Evolutionary conservation across 2,888 invertebrate genomes (phyloP), one percentile per base, ranked within the genome.

Genomic region (Acholoe squamosa): DNA sequence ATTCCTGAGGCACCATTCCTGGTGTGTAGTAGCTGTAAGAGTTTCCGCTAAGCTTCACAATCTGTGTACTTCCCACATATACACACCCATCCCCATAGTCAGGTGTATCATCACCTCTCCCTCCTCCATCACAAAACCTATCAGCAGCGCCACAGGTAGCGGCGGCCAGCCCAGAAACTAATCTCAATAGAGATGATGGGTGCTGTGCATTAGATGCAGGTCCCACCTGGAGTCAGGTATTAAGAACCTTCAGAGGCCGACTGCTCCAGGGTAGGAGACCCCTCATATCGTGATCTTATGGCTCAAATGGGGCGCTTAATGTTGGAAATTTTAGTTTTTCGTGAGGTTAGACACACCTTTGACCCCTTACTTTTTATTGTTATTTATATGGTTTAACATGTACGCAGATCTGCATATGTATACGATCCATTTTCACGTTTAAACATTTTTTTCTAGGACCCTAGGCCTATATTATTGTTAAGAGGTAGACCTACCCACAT

Each of bases 61-160:
- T 61, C 61, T n/a, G 61, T 43, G 43, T 43, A 43, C 43, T 43
- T 43, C 43, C 43, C 43, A 43, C 10, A 3, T 10, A 3, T 43
- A 43, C 10, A 43, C 43, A 43, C 61, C 19, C 61, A 61, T n/a
- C n/a, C 61, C 5, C 61, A 71, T 25, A 71, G 28, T 71, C 28
- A 28, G 71, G 71, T 71, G 71, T 71, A 71, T 71, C 71, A 71
- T 71, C 31, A 3, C 3, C 5, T 25, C n/a, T n/a, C 0, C 71
- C 71, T 28, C 71, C 25, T 71, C 71, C 71, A 25, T 71, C 71
- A 71, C 28, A 71, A 71, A 71, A 71, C 71, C 71, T 28, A 71
- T 71, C 71, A 71, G 28, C 25, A 71, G 71, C 71, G 31, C 71
- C 71, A 28, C 71, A 71, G 71, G 71, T 71, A 71, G 71, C 71